Percentiles rank a stretch among this genome's conserved stretches.
Evolutionary conservation across 2,888 invertebrate genomes (phyloP).

Genomic region (Drosophila mimetica): DNA sequence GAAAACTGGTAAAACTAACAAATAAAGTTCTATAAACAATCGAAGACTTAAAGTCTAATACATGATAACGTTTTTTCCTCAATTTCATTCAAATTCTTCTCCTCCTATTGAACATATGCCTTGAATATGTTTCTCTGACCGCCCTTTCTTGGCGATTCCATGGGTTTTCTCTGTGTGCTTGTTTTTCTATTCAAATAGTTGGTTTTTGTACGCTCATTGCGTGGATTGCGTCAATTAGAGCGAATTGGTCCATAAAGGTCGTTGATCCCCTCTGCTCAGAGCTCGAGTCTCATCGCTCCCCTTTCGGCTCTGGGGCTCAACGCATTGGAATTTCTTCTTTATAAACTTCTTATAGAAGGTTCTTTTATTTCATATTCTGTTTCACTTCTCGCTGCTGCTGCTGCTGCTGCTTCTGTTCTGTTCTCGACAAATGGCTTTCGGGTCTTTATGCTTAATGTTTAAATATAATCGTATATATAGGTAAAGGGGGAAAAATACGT

Average conservation of each 20-base stretch:
- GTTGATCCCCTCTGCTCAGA: constrained; percentile 59
- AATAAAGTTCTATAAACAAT: constrained; percentile 63
- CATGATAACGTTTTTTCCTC: constrained; percentile 54
- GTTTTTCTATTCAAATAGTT: constrained; percentile 49
- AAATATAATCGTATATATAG: constrained; percentile 37
- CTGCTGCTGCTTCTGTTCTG: constrained; percentile 17
- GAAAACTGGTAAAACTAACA: constrained; percentile 50
- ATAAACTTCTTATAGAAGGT: constrained; percentile 48
- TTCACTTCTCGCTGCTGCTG: constrained; percentile 31
- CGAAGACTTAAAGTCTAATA: constrained; percentile 74
- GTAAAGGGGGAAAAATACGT: constrained; percentile 57
- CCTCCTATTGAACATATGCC: constrained; percentile 12
- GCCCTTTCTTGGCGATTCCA: constrained; percentile 37
- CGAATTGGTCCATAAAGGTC: constrained; percentile 78
- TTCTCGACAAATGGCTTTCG: constrained; percentile 49
- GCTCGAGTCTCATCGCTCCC: constrained; percentile 2
- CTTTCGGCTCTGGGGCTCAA: constrained; percentile 43
- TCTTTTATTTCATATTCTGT: constrained; percentile 40
- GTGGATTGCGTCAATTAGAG: constrained; percentile 78
- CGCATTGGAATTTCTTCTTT: constrained; percentile 63
- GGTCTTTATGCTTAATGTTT: constrained; percentile 40
- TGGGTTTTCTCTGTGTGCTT: constrained; percentile 14
- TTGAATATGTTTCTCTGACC: constrained; percentile 11
- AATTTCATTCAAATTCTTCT: not conserved
- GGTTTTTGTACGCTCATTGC: constrained; percentile 74